Conservation (phyloP, 1,140 invertebrate species). For the Protaetia brevitarsis region DNA sequence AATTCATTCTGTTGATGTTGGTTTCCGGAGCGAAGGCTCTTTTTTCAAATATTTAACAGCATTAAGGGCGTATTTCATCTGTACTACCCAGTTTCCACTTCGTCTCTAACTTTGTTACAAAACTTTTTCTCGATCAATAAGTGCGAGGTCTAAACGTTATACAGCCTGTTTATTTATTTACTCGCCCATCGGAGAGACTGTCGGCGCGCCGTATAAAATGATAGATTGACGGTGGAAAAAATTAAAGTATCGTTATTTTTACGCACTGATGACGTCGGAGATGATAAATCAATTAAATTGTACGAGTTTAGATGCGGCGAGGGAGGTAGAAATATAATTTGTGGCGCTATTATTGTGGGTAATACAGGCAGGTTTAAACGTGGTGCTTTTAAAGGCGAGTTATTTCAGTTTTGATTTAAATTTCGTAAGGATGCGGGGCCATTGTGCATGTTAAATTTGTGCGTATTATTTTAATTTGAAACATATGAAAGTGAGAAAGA, state of each 20-base stretch:
- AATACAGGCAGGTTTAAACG: no score
- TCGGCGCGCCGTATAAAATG: not conserved
- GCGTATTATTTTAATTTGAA: no score
- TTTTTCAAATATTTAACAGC: constrained; percentile 21
- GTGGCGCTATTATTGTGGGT: no score
- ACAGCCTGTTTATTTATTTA: constrained; percentile 23
- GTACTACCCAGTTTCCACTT: constrained; percentile 21
- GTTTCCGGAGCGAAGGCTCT: constrained; percentile 1
- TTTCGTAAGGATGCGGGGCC: no score
- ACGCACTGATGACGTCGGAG: not conserved
- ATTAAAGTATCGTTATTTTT: constrained; percentile 15
- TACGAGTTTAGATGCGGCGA: no score
- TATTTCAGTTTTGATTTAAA: no score
- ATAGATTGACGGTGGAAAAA: constrained; percentile 13
- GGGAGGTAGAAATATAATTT: no score
- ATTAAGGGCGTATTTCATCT: constrained; percentile 23
- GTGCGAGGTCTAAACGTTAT: constrained; percentile 21
- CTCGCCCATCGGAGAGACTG: not conserved
- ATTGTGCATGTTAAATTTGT: no score
- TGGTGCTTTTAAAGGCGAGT: no score
- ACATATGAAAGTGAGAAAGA: no score
- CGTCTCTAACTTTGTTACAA: constrained; percentile 22
- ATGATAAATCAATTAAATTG: constrained; percentile 17
- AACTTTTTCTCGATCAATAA: constrained; percentile 22
- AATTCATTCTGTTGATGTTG: constrained; percentile 16